Evolutionary conservation across 23 tunicate genomes (phyloP), one percentile per base, ranked within the genome.

Genomic region (Aplidium turbinatum): DNA sequence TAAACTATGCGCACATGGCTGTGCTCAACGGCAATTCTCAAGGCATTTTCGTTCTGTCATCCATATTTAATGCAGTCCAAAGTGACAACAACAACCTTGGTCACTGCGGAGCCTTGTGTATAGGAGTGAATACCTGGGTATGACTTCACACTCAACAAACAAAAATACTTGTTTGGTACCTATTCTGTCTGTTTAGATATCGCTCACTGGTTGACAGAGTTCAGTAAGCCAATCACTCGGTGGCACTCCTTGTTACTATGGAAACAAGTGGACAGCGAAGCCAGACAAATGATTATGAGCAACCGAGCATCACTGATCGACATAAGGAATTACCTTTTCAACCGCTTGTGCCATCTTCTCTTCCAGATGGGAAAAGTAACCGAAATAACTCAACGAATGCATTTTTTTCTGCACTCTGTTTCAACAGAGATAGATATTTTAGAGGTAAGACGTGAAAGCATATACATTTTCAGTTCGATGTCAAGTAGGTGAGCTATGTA

Each of bases 181-280:
- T n/a, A n/a, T n/a, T n/a, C 50, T 42, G 13, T 3, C 35, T 31
- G 21, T 66, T 13, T 57, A 82, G 99, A 83, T 38, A 66, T 63
- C 24, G 96, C 99, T 36, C 96, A 88, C 52, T 95, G 99, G 99
- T 51, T 95, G 75, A 35, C 65, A 24, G 42, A 61, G n/a, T 85
- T 95, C 69, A 74, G 85, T 47, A 31, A 68, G 25, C 86, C 92
- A 0, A 75, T 82, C 32, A 48, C 64, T 29, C 80, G 83, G 7
- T 95, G 99, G 99, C 87, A 94, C 38, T 81, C 99, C 22, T 38
- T 95, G 56, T 68, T 86, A 54, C 87, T 95, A 40, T 83, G 87
- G 92, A 75, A 80, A 74, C 78, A 75, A 0, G 68, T 89, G 23
- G 92, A 89, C 48, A 65, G 71, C 0, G 92, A 95, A 26, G 82